Base-by-base conservation (phyloP, 2,113 vertebrate genomes). In the Menura novaehollandiae region DNA sequence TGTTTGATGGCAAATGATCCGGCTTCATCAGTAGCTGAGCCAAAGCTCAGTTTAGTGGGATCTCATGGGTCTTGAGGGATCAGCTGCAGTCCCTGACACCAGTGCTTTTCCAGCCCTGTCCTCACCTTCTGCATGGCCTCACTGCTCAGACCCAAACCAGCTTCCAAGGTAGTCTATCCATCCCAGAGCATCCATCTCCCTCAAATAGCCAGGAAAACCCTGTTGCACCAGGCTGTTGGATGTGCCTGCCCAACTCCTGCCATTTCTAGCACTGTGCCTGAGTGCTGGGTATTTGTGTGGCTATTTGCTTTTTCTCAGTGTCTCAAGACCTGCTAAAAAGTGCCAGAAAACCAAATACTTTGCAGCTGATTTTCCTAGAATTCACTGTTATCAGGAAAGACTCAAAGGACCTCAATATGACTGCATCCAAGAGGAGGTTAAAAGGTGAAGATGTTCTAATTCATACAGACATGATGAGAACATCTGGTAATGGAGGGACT, bases 381-480 rank as follows among this genome's bases (percentile, higher is more conserved):
- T n/a, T 72, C 66, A 16, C 15, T 83, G 26, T 58, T 84, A 9
- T 13, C 33, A 8, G 72, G n/a, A 72, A 73, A 60, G 68, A n/a
- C 22, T 8, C 62, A 49, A 32, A 44, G n/a, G 53, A 88, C 44
- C 51, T 77, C 51, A 43, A 5, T 18, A 14, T 8, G 55, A 77
- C 46, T 74, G 82, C 68, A 41, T 8, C 17, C 47, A 55, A 78
- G 66, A 37, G 39, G 12, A 85, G 77, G 89, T 89, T 74, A 89
- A 95, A 93, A 88, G 93, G 77, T 78, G 69, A 91, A 78, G 35
- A n/a, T 87, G 81, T 87, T 89, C 90, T 52, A 63, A 71, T 78
- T 47, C 78, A 44, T 60, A n/a, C 6, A 75, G 55, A 78, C 43
- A 46, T 1, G 18, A 73, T 69, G 47, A 87, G 84, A 84, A 93